Conservation (phyloP, 2,888 invertebrate genomes). For the Acanthosepion esculentum region DNA sequence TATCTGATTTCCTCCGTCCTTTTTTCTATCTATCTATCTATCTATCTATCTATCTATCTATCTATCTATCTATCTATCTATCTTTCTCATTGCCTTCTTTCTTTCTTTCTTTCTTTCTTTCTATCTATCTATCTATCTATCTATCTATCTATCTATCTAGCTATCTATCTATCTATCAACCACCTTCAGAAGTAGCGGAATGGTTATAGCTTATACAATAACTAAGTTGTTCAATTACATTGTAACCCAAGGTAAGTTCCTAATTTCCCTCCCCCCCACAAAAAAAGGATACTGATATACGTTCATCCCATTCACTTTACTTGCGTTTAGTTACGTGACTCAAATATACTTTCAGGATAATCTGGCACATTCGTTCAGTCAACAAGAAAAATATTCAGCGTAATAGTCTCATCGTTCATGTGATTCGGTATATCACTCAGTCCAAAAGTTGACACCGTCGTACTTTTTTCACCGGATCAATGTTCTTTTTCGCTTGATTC, state of each 20-base stretch:
- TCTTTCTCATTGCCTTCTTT: no score
- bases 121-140: neutral
- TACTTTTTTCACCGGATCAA: neutral
- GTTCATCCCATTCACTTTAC: neutral
- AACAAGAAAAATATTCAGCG: neutral
- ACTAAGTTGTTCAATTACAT: neutral
- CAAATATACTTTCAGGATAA: neutral
- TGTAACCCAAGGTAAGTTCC: neutral
- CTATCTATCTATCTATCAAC: neutral
- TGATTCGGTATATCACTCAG: neutral
- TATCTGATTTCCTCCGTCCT: rapidly evolving
- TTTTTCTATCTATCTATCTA: no score
- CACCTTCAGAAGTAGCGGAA: neutral
- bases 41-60: no score
- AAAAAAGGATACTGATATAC: neutral
- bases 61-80: neutral
- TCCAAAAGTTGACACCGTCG: neutral
- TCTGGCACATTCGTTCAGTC: neutral
- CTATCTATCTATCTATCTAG: neutral
- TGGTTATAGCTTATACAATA: neutral
- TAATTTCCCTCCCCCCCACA: neutral
- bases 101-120: no score
- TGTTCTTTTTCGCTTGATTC: no score
- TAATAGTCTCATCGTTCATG: neutral
- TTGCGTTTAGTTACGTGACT: neutral